phyloP scores from a whole-genome alignment of 2,797 vertebrate genomes.

The Todus mexicanus region DNA sequence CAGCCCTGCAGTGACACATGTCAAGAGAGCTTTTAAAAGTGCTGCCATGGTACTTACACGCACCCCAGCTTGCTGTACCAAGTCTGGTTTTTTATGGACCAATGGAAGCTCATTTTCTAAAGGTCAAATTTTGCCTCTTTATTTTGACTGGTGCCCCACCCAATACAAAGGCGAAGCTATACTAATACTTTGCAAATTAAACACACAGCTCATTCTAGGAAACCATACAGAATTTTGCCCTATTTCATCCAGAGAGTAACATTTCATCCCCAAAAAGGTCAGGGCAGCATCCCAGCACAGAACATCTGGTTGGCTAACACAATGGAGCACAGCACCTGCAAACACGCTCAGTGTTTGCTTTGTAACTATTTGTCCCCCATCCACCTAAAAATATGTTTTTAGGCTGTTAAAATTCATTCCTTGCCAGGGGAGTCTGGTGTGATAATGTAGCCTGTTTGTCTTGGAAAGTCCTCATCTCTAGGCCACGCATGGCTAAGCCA shows the following conservation, averaged over 20 bases:
- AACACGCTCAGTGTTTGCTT: constrained; percentile 66
- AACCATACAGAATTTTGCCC: constrained; percentile 25
- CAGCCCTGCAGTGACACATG: background rate
- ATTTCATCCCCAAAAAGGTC: constrained; percentile 53
- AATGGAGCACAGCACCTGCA: constrained; percentile 75
- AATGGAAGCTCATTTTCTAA: constrained; percentile 45
- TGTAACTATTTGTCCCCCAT: constrained; percentile 70
- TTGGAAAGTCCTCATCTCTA: constrained; percentile 63
- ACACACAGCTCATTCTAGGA: constrained; percentile 52
- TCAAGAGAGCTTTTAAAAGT: background rate
- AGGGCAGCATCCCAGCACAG: constrained; percentile 48
- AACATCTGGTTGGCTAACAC: constrained; percentile 78
- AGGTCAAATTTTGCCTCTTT: constrained; percentile 70
- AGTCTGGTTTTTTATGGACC: background rate
- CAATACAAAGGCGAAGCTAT: constrained; percentile 42
- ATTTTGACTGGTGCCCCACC: constrained; percentile 59
- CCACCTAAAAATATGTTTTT: constrained; percentile 57
- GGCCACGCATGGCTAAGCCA: background rate
- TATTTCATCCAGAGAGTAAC: constrained; percentile 56
- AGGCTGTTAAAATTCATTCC: constrained; percentile 56
- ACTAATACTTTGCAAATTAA: constrained; percentile 67
- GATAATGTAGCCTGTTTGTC: constrained; percentile 73
- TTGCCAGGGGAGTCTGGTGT: constrained; percentile 66
- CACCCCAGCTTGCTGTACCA: background rate
- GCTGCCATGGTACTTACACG: background rate